phyloP scores from a whole-genome alignment of 2,888 invertebrate genomes.

The Troides oblongomaculatus region DNA sequence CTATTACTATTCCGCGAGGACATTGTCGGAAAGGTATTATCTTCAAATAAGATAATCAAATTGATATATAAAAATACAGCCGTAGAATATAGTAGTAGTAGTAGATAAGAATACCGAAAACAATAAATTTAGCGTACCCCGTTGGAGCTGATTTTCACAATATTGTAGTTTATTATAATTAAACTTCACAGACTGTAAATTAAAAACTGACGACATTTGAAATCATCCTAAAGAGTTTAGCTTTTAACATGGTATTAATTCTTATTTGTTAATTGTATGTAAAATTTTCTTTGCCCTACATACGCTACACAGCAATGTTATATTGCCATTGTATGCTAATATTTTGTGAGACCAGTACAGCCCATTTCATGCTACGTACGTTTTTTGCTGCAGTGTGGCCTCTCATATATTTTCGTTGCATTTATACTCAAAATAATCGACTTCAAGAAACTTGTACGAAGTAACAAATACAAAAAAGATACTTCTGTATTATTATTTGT shows the following conservation, averaged over 20 bases:
- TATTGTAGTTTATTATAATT: no score
- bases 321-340: not conserved
- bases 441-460: not conserved
- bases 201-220: no score
- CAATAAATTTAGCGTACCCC: no score
- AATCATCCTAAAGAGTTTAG: not conserved
- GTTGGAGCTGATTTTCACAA: no score
- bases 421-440: not conserved
- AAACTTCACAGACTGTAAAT: no score
- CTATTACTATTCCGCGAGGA: no score
- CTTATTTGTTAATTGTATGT: not conserved
- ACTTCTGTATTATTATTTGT: not conserved
- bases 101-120: no score
- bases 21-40: no score
- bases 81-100: no score
- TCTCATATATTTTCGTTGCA: not conserved
- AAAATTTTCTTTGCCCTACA: not conserved
- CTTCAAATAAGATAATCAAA: no score
- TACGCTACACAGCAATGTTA: not conserved
- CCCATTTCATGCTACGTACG: not conserved
- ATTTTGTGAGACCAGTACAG: not conserved
- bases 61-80: no score
- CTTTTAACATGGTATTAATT: not conserved
- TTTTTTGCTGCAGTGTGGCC: not conserved
- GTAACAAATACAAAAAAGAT: not conserved